phyloP scores from a whole-genome alignment of 2,888 invertebrate genomes.

The Morpho achilles region DNA sequence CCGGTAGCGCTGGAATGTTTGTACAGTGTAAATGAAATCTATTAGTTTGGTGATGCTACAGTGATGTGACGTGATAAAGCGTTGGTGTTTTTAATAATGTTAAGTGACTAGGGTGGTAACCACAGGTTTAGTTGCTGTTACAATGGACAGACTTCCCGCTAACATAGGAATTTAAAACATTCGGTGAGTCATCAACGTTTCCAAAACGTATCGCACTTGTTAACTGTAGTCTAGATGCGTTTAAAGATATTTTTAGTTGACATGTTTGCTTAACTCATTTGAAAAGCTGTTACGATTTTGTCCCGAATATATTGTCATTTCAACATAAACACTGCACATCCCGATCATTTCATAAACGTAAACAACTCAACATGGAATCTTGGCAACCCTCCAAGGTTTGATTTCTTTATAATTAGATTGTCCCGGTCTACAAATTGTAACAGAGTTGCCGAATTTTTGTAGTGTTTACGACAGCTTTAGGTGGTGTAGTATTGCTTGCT shows the following conservation, averaged over 20 bases:
- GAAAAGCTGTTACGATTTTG: too few species aligned
- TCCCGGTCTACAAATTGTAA: slow-evolving; percentile 16
- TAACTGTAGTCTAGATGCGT: slow-evolving; percentile 10
- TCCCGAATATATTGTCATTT: too few species aligned
- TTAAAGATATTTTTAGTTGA: slow-evolving; percentile 8
- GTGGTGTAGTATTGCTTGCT: too few species aligned
- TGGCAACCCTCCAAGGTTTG: slow-evolving; percentile 21
- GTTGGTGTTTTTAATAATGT: slow-evolving; percentile 48
- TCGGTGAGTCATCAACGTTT: slow-evolving; percentile 73
- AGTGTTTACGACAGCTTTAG: not conserved
- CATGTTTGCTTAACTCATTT: not conserved
- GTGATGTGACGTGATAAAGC: slow-evolving; percentile 54
- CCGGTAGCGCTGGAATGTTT: slow-evolving; percentile 42
- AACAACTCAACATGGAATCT: slow-evolving; percentile 18
- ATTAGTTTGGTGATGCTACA: slow-evolving; percentile 22
- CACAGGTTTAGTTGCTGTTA: slow-evolving; percentile 59
- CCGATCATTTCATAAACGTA: slow-evolving; percentile 16
- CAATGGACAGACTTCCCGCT: slow-evolving; percentile 71
- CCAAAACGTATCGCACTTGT: slow-evolving; percentile 31
- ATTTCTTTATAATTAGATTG: slow-evolving; percentile 12
- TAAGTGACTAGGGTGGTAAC: slow-evolving; percentile 57
- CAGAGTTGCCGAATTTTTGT: slow-evolving; percentile 16
- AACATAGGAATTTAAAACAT: slow-evolving; percentile 75
- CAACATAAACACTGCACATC: not conserved
- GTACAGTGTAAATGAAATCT: slow-evolving; percentile 26